Conservation (phyloP, 1,140 invertebrate species). For the Glossosoma conforme region DNA sequence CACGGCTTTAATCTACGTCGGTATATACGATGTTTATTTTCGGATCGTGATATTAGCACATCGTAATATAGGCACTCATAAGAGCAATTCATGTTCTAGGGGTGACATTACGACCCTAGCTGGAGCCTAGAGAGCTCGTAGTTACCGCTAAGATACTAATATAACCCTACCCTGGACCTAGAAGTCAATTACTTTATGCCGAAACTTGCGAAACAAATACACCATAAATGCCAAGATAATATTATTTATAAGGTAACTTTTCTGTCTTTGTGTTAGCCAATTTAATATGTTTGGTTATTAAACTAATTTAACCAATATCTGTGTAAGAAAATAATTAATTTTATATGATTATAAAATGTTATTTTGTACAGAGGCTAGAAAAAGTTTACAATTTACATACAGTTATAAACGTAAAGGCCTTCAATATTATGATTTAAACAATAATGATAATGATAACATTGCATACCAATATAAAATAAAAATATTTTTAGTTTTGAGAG, state of each 20-base stretch:
- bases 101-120: slow-evolving; percentile 8
- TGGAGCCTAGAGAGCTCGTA: background rate
- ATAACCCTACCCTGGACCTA: background rate
- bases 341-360: background rate
- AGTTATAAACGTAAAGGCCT: background rate
- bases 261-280: background rate
- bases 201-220: background rate
- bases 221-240: background rate
- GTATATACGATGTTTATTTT: too few relatives aligned
- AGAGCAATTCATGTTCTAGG: slow-evolving; percentile 4
- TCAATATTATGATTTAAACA: background rate
- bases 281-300: background rate
- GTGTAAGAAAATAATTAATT: background rate
- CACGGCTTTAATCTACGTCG: too few relatives aligned
- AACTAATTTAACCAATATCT: background rate
- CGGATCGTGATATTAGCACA: too few relatives aligned
- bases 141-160: slow-evolving; percentile 5
- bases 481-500: too few relatives aligned
- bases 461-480: too few relatives aligned
- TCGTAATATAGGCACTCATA: too few relatives aligned
- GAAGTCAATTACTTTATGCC: slow-evolving; percentile 8
- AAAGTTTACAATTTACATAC: background rate
- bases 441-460: too few relatives aligned
- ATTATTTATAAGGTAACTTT: too few relatives aligned
- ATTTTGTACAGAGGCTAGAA: background rate